Base-by-base conservation (phyloP, 2,888 invertebrate species). In the Tolmerus cingulatus region DNA sequence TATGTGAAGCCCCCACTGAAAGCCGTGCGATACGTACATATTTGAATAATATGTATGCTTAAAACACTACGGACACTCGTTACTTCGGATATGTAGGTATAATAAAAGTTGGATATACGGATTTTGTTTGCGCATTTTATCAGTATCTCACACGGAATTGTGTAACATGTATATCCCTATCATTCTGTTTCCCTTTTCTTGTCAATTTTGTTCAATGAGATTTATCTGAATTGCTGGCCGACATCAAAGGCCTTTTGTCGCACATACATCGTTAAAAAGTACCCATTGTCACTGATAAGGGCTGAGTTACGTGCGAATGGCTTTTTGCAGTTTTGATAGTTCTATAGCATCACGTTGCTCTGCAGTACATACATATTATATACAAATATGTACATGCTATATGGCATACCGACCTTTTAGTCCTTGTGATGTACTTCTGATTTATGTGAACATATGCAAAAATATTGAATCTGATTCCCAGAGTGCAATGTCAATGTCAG, bases 271-370 rank as follows among this genome's bases (percentile, higher is more conserved):
- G 66, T 66, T 66, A 66, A 66, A 66, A 66, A 66, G 8, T 19
- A 23, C 14, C 66, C 27, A 23, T 27, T 66, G 66, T 66, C 19
- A 19, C 12, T 66, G 66, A 66, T 66, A 66, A 66, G 66, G 51
- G 9, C 19, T 66, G 27, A 66, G 27, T 55, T 55, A 66, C 66
- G 66, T 66, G 66, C 27, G 27, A 66, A 66, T 23, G 9, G 66
- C 66, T 66, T 19, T 66, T 27, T 66, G 66, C 27, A 27, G 4
- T n/a, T 66, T 66, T 66, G 66, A 27, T 12, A 7, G 87, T 57
- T 43, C 82, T 88, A 88, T n/a, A 85, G 81, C 87, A 12, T 23
- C 66, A 23, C 66, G 9, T 66, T 27, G 19, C 87, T 85, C 88
- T 87, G 16, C 16, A 40, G 40, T 40, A 46, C 43, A 46, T 0